These are phyloP conservation scores for Lates calcarifer DNA, from an alignment of 2,113 vertebrate species.

Conservation along the genomic window DNA sequence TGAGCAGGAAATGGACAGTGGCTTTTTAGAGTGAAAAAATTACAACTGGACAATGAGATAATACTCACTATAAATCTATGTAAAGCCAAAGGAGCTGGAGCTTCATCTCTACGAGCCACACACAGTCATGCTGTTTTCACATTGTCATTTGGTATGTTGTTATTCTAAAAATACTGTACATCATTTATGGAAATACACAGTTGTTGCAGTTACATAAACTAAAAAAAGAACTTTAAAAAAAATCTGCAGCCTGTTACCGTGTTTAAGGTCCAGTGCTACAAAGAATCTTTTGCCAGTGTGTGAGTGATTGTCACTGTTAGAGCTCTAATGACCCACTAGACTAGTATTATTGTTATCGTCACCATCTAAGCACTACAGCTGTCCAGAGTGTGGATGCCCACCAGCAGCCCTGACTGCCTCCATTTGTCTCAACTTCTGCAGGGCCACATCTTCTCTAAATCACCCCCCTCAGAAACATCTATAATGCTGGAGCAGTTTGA, in stretches of 20 bases:
- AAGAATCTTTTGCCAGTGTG: slow-evolving; percentile 21
- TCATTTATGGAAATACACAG: too few relatives aligned
- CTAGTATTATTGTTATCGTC: slow-evolving; percentile 57
- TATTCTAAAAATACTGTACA: too few relatives aligned
- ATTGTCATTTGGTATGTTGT: too few relatives aligned
- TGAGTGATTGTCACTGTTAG: slow-evolving; percentile 66
- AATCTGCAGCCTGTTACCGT: slow-evolving; percentile 1
- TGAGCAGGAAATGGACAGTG: too few relatives aligned
- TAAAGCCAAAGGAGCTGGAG: too few relatives aligned
- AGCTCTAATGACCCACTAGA: slow-evolving; percentile 63
- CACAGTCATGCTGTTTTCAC: too few relatives aligned
- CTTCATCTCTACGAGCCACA: too few relatives aligned
- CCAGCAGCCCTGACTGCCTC: slow-evolving; percentile 49
- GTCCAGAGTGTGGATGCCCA: slow-evolving; percentile 54
- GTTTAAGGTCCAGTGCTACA: slow-evolving; percentile 15
- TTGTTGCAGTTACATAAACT: not conserved
- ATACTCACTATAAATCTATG: too few relatives aligned
- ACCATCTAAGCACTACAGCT: slow-evolving; percentile 51
- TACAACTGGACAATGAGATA: too few relatives aligned
- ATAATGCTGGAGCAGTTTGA: slow-evolving; percentile 32
- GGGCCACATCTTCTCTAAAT: slow-evolving; percentile 55
- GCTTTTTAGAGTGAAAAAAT: too few relatives aligned
- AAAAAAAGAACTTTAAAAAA: not conserved
- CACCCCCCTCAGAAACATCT: slow-evolving; percentile 55
- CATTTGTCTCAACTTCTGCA: slow-evolving; percentile 66